Evolutionary conservation across 2,888 invertebrate genomes (phyloP), one percentile per base, ranked within the genome.

Genomic region (Syrphus vitripennis): DNA sequence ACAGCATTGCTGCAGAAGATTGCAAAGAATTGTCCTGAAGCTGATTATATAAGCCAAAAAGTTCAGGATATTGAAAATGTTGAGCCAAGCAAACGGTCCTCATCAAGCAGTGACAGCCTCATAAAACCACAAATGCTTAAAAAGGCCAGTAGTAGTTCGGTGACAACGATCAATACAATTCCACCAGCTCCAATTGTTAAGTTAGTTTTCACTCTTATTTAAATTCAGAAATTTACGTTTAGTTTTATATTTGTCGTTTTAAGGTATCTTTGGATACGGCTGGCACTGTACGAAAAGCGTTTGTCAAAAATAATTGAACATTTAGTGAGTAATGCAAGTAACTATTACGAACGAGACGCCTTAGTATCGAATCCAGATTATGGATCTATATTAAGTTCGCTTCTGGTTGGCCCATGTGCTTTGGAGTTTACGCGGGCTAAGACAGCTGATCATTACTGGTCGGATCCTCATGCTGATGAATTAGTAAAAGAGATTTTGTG

Each of bases 401-500:
- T 98, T 81, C 93, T 98, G 19, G 98, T 98, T 48, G 98, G 98
- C 1, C 98, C 98, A 0, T 98, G 98, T 93, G 98, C 98, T 10
- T 93, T 98, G 89, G 98, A 98, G 90, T 98, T 96, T 92, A 97
- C 97, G 1, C 96, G 97, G 89, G 96, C 97, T 88, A 97, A 97
- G 91, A 97, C 97, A 4, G 95, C 96, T 2, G 97, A 97, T 91
- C 97, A 97, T 91, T 97, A 96, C 89, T 98, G 97, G 97, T 96
- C 97, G 0, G 98, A 98, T 93, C 98, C 98, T 4, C 97, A 98
- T 24, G 98, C 98, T 3, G 98, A 98, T 92, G 98, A 98, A 93
- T 93, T 99, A 92, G 97, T 95, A 90, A 71, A 10, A 16, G 4
- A 16, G 1, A 45, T 21, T 10, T 1, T 6, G 5, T 2, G 9